Base-by-base conservation (phyloP, 2,797 vertebrate species). In the Capromys pilorides region DNA sequence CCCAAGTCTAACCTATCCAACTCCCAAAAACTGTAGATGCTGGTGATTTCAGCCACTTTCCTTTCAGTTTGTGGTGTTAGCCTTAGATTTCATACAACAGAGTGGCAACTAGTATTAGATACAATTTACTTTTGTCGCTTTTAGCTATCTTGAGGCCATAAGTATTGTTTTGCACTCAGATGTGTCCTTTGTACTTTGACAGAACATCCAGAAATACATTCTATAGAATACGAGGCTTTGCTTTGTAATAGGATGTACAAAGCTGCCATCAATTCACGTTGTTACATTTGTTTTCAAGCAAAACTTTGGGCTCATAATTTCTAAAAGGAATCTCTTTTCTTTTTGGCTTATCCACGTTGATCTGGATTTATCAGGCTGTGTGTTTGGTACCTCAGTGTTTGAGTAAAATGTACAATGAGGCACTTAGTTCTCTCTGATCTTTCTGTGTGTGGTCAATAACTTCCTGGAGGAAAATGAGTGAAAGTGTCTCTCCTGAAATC, bases 291-390 rank as follows among this genome's bases (percentile, higher is more conserved):
- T 98, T 99, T 99, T 98, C 98, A 99, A 98, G 99, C 99, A 96
- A 99, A 99, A 97, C 99, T 99, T 97, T 99, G 99, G 99, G 99
- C 99, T 21, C 99, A 99, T 97, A 99, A 99, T 98, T 99, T 99
- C 98, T 99, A 99, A 99, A 97, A 99, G 99, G 97, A 99, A 99
- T 96, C 99, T 99, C 99, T 99, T 99, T 94, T 99, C 51, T 54
- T 99, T 95, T 99, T 99, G 26, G 99, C 99, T 2, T 99, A 99
- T 73, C 98, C 99, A 77, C 99, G 99, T 84, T 99, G 99, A 98
- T 99, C 99, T 10, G 99, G 99, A 97, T 99, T 81, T 99, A 99
- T 98, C 99, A 99, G 75, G 99, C 99, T 66, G 99, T 99, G 87
- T 99, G 99, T 93, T 98, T 99, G 93, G 99, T 99, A 99, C 98